phyloP scores from a whole-genome alignment of 2,888 invertebrate genomes.

The Tetragnatha montana region DNA sequence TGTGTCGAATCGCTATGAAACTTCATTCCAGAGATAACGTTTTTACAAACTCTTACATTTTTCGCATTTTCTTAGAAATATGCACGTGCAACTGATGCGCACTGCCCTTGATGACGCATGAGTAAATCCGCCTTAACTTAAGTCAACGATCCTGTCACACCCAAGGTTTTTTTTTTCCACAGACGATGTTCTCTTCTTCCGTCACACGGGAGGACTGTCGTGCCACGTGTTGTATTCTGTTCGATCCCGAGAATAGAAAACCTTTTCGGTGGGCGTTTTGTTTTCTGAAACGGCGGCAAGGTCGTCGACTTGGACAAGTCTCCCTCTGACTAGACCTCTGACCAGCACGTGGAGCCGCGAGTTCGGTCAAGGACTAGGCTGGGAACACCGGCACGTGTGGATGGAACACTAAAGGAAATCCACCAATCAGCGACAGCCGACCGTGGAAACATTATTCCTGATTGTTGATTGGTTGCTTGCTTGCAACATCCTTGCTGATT shows the following conservation, averaged over 20 bases:
- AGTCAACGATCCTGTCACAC: conserved; percentile 55
- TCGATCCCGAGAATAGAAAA: not conserved
- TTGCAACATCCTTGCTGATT: too few relatives aligned
- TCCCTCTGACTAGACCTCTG: too few relatives aligned
- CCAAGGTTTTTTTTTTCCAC: conserved; percentile 53
- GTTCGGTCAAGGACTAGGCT: too few relatives aligned
- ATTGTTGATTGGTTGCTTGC: too few relatives aligned
- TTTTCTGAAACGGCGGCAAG: not conserved
- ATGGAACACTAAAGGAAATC: too few relatives aligned
- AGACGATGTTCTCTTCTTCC: not conserved
- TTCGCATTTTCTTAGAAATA: too few relatives aligned
- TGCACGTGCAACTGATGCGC: not conserved
- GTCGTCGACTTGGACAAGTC: not conserved
- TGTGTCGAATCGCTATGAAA: too few relatives aligned
- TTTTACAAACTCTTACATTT: not conserved
- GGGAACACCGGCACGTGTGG: too few relatives aligned
- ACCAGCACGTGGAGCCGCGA: too few relatives aligned
- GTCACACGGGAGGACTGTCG: conserved; percentile 1
- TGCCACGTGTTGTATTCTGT: not conserved
- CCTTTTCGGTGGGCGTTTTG: not conserved
- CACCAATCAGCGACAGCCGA: too few relatives aligned
- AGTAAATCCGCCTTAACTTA: conserved; percentile 38
- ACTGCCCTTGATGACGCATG: conserved; percentile 25
- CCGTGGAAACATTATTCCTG: too few relatives aligned
- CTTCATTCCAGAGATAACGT: not conserved